Percentiles rank a stretch among this genome's conserved stretches.
phyloP scores from a whole-genome alignment of 2,888 invertebrate species.

The Agrochola lota region DNA sequence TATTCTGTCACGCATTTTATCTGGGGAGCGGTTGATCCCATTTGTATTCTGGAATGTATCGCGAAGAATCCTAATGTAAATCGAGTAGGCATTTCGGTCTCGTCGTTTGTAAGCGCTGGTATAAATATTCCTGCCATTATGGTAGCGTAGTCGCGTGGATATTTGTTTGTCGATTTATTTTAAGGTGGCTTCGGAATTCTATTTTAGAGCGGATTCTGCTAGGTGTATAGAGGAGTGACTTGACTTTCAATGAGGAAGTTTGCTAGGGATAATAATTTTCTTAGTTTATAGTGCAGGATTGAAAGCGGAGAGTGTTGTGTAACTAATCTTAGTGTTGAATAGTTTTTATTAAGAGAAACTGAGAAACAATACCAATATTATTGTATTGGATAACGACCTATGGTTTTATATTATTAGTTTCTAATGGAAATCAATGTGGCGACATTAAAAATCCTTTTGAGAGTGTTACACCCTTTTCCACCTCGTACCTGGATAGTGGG shows the following conservation, averaged over 20 bases:
- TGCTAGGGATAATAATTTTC: conserved; percentile 33
- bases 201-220: conserved; percentile 31
- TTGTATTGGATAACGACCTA: background rate
- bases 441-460: conserved; percentile 34
- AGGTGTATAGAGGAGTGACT: conserved; percentile 30
- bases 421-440: conserved; percentile 25
- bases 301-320: background rate
- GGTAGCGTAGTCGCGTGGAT: conserved; percentile 46
- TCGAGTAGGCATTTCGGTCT: conserved; percentile 55
- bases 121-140: conserved; percentile 54
- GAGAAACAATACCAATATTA: background rate
- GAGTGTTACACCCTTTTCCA: conserved; percentile 35
- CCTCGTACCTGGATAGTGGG: conserved; percentile 13
- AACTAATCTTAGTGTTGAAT: background rate
- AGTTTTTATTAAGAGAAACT: background rate
- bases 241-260: conserved; percentile 51
- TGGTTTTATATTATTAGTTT: background rate
- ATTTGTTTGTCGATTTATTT: conserved; percentile 48
- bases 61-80: conserved; percentile 58
- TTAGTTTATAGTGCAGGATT: conserved; percentile 36
- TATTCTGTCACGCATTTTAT: conserved; percentile 58
- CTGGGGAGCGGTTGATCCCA: conserved; percentile 36
- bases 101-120: conserved; percentile 52
- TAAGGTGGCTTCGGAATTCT: conserved; percentile 39
- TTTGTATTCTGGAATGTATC: conserved; percentile 60